Percentiles rank a stretch among this genome's conserved stretches.
phyloP scores from a whole-genome alignment of 1,140 invertebrate genomes.

The Bombus sibiricus region DNA sequence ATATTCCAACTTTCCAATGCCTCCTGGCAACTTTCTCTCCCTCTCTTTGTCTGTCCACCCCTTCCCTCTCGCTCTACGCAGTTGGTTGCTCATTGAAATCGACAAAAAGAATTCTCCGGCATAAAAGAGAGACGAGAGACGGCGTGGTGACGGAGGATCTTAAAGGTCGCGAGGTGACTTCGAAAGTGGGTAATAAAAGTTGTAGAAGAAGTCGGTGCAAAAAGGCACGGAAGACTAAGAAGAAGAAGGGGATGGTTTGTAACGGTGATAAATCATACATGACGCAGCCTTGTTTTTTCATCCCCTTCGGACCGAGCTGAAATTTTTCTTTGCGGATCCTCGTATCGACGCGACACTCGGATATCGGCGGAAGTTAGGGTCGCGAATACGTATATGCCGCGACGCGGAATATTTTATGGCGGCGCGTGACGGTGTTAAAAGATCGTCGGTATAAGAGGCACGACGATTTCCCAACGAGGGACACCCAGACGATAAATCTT shows the following conservation, averaged over 20 bases:
- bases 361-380: constrained; percentile 12
- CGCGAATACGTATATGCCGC: neutral
- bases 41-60: too few relatives aligned
- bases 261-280: constrained; percentile 67
- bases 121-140: constrained; percentile 6
- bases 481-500: neutral
- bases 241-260: constrained; percentile 25
- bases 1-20: constrained; percentile 60
- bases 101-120: constrained; percentile 36
- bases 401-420: neutral
- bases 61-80: neutral
- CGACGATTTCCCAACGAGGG: neutral
- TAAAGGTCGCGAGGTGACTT: constrained; percentile 66
- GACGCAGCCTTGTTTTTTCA: constrained; percentile 65
- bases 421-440: constrained; percentile 21
- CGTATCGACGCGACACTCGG: constrained; percentile 8
- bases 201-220: constrained; percentile 45
- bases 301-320: neutral
- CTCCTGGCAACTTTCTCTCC: constrained; percentile 37
- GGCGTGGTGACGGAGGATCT: constrained; percentile 39
- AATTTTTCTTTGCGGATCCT: constrained; percentile 28
- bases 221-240: neutral
- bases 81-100: constrained; percentile 38
- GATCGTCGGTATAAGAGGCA: neutral
- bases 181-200: constrained; percentile 69